phyloP scores from a whole-genome alignment of 2,888 invertebrate genomes.

The Euclidia mi region DNA sequence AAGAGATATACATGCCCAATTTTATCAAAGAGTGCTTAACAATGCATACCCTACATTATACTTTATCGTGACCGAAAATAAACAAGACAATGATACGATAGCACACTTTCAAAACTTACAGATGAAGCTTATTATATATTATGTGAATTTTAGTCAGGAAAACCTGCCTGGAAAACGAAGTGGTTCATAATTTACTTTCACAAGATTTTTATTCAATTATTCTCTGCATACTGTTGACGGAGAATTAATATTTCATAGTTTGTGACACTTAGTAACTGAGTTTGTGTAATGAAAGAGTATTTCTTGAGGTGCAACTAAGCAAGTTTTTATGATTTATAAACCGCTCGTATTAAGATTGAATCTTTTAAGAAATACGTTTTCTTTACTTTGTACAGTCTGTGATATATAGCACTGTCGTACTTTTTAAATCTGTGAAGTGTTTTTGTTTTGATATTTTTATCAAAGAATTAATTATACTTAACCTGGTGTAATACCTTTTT shows the following conservation, averaged over 20 bases:
- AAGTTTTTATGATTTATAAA: conserved; percentile 25
- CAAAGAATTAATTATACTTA: no score
- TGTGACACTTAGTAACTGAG: conserved; percentile 49
- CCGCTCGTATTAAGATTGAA: background rate
- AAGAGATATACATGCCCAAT: no score
- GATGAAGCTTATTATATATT: no score
- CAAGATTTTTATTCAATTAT: conserved; percentile 60
- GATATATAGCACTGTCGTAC: no score
- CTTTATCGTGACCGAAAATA: no score
- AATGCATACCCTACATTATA: no score
- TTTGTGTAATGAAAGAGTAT: conserved; percentile 27
- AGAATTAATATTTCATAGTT: conserved; percentile 62
- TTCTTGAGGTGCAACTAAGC: conserved; percentile 5
- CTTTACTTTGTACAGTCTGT: background rate
- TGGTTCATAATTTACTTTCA: conserved; percentile 46
- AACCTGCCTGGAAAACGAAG: background rate
- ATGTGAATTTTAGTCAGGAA: background rate
- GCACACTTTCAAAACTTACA: no score
- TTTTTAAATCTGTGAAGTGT: no score
- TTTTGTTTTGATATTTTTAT: no score
- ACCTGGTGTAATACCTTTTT: no score
- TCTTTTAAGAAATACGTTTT: background rate
- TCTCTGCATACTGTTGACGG: conserved; percentile 58
- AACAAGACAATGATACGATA: no score
- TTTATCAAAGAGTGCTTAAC: no score